Evolutionary conservation across 2,113 vertebrate genomes (phyloP).

Genomic region (Anoplopoma fimbria): DNA sequence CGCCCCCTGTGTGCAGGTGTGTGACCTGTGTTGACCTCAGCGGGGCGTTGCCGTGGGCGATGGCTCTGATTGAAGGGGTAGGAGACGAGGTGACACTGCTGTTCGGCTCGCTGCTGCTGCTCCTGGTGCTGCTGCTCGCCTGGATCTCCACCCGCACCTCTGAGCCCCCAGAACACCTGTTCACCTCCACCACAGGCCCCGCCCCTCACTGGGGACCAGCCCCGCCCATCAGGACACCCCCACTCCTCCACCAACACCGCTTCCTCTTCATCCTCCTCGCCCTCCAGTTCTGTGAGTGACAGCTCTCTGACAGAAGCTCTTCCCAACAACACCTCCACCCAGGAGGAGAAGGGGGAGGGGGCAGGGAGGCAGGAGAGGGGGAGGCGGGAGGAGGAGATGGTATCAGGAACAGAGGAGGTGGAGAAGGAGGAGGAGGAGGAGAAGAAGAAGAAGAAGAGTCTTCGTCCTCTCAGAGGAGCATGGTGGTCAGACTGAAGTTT

Average conservation of each 20-base stretch:
- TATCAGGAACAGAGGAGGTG: neutral
- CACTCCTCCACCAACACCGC: conserved; percentile 10
- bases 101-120: conserved; percentile 83
- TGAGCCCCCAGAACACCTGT: conserved; percentile 81
- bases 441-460: conserved; percentile 33
- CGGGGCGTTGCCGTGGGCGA: conserved; percentile 82
- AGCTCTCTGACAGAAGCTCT: conserved; percentile 30
- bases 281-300: conserved; percentile 41
- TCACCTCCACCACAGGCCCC: conserved; percentile 41
- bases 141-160: conserved; percentile 93
- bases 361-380: neutral
- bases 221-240: conserved; percentile 25
- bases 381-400: conserved; percentile 23
- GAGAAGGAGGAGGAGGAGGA: conserved; percentile 58
- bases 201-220: conserved; percentile 18
- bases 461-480: conserved; percentile 71
- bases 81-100: conserved; percentile 94
- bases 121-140: conserved; percentile 88
- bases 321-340: neutral
- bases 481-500: conserved; percentile 93
- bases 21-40: conserved; percentile 71
- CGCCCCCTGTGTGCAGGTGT: conserved; percentile 69
- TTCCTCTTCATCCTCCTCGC: neutral
- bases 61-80: conserved; percentile 95
- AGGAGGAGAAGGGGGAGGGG: conserved; percentile 31